These are phyloP conservation scores for Pipa parva DNA, from an alignment of 2,113 vertebrate genomes.

Conservation along the genomic window DNA sequence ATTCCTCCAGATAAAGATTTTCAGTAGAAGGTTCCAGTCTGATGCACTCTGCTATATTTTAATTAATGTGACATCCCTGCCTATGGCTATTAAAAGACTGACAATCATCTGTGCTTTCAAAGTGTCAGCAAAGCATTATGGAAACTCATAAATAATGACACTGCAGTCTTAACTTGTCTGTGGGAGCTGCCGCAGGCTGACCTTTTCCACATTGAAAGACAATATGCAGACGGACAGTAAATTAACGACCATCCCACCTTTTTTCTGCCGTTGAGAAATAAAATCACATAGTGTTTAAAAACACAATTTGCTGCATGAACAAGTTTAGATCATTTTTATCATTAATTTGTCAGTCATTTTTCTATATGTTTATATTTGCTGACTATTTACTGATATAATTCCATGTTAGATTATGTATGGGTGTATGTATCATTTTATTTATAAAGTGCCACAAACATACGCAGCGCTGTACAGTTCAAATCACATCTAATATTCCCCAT, in stretches of 20 bases:
- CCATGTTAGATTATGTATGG: no score
- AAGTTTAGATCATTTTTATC: not conserved
- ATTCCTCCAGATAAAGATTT: not conserved
- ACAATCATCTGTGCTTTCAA: not conserved
- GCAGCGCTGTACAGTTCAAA: no score
- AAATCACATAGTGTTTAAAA: not conserved
- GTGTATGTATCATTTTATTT: no score
- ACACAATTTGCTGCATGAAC: not conserved
- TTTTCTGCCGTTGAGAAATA: not conserved
- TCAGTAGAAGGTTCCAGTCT: not conserved
- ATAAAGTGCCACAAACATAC: no score
- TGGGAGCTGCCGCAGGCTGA: not conserved
- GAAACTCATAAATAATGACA: not conserved
- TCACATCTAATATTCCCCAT: no score
- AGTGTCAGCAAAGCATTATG: not conserved
- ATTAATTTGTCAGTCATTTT: no score
- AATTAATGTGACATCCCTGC: constrained; percentile 2
- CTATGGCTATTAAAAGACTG: not conserved
- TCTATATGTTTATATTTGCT: no score
- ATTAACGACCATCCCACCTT: not conserved
- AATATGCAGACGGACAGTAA: not conserved
- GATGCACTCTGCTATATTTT: not conserved
- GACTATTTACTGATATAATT: no score
- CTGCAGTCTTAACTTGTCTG: not conserved
- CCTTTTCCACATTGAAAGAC: not conserved